Percentiles rank a stretch among this genome's conserved stretches.
Evolutionary conservation across 2,797 vertebrate genomes (phyloP).

Genomic region (Peromyscus melanophrys): DNA sequence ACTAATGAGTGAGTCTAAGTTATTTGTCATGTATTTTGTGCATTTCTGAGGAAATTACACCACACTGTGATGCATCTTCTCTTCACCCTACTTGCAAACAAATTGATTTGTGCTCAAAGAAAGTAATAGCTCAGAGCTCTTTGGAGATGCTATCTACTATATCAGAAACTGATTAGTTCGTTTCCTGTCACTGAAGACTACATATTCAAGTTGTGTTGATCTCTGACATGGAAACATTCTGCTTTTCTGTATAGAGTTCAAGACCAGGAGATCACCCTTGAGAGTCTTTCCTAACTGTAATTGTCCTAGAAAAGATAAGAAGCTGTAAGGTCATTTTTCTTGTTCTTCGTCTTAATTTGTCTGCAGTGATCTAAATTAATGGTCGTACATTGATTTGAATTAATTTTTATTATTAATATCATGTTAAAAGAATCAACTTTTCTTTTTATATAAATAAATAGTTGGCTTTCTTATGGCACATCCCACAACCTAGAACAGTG

Average conservation of each 20-base stretch:
- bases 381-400: background rate
- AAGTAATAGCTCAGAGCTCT: background rate
- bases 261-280: background rate
- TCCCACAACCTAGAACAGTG: background rate
- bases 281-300: background rate
- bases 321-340: background rate
- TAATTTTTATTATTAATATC: background rate
- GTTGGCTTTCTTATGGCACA: background rate
- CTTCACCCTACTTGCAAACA: background rate
- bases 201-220: background rate
- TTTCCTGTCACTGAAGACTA: background rate
- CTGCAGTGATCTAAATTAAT: background rate
- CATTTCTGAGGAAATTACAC: background rate
- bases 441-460: background rate
- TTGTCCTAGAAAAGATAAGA: background rate
- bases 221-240: background rate
- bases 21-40: background rate
- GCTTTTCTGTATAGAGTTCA: background rate
- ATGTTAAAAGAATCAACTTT: conserved; percentile 9
- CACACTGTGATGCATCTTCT: background rate
- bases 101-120: background rate
- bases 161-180: background rate
- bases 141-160: background rate
- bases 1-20: background rate
- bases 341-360: background rate